phyloP scores from a whole-genome alignment of 2,888 invertebrate species.

The Dromius quadrimaculatus region DNA sequence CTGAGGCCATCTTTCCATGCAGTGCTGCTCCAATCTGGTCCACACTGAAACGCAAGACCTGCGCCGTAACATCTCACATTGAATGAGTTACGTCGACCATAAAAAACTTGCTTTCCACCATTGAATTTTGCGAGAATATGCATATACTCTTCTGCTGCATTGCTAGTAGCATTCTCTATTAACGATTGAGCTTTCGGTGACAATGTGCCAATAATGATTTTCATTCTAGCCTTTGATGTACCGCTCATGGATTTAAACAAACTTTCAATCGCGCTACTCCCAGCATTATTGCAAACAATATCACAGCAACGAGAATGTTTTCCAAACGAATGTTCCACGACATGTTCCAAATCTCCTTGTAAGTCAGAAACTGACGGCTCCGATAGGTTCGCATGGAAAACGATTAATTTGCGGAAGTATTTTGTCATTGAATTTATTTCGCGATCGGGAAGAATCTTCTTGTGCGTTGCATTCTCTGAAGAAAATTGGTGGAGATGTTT shows the following conservation, averaged over 20 bases:
- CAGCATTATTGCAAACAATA: not conserved
- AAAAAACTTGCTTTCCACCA: slow-evolving; percentile 1
- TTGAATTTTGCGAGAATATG: slow-evolving; percentile 1
- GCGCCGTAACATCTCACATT: not conserved
- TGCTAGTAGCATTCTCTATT: not conserved
- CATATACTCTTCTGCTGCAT: not conserved
- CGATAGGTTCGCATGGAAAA: not conserved
- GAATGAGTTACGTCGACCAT: not conserved
- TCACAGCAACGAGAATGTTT: not conserved
- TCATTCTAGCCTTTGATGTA: not conserved
- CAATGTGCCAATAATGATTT: too few relatives aligned
- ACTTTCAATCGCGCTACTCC: not conserved
- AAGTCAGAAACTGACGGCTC: not conserved
- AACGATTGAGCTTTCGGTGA: not conserved
- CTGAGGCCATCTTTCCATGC: not conserved
- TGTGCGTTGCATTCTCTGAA: not conserved
- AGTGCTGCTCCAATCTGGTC: not conserved
- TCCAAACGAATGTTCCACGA: not conserved
- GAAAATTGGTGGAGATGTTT: not conserved
- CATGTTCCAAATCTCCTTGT: not conserved
- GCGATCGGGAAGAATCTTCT: not conserved
- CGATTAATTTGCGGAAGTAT: not conserved
- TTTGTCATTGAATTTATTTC: not conserved
- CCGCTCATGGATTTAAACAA: not conserved
- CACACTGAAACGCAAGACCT: not conserved